Base-by-base conservation (phyloP, 2,797 vertebrate species). In the Hybognathus amarus region DNA sequence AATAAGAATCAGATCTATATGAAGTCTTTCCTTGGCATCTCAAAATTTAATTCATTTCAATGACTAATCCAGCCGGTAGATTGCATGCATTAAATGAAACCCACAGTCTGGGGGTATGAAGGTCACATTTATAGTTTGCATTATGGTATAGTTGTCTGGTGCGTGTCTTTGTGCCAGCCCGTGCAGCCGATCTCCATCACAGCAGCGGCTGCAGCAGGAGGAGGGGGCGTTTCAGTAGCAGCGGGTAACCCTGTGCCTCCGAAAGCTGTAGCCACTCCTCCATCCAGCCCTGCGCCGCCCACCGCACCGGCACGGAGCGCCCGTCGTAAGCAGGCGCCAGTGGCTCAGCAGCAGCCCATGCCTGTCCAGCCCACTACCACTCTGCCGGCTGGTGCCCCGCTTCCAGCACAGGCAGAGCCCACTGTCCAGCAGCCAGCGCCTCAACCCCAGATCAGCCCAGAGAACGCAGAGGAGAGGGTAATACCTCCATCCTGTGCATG, bases 271-370 rank as follows among this genome's bases (percentile, higher is more conserved):
- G 69, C 78, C n/a, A 79, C 88, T 10, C 90, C 92, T 84, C 94
- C 94, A 2, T 91, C 94, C 45, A 95, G 93, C 88, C 94, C 94
- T 0, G 93, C 92, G 8, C 90, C 95, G 0, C 95, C 94, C 83
- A 94, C 94, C 1, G 93, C 94, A 38, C 95, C 95, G 0, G 93
- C 92, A 22, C 91, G 95, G 15, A 86, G 86, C 8, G 76, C 89
- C 36, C 87, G 90, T 10, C 95, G 95, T 79, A 95, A 92, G 88
- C 93, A 93, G 83, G 79, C 90, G 0, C 73, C 85, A 61, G 85
- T 83, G 79, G 84, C 88, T 56, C 87, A 77, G 59, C 85, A 81
- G 67, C 79, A 82, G 36, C 71, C 18, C 1, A 71, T 66, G 66
- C 50, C 75, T 2, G 18, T 79, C 86, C 91, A 90, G 87, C 73